These are phyloP conservation scores for Phalanger gymnotis DNA, from an alignment of 2,797 vertebrate species.

Conservation along the genomic window DNA sequence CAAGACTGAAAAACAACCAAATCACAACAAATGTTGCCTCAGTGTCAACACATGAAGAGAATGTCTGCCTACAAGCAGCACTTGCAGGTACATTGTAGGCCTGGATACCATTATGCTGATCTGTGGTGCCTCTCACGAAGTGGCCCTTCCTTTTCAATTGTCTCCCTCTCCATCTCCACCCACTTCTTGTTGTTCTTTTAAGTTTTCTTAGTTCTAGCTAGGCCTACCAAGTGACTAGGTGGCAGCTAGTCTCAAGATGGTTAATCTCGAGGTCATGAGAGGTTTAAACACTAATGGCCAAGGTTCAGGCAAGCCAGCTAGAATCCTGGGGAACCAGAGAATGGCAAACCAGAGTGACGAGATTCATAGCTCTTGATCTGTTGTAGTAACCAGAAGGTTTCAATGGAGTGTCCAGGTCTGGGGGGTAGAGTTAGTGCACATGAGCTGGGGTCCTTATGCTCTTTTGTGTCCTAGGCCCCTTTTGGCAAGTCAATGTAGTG, in stretches of 20 bases:
- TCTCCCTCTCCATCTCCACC: neutral
- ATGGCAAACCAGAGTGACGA: neutral
- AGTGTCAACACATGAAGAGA: neutral
- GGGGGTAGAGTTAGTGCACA: neutral
- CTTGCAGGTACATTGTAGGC: neutral
- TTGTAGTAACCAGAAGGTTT: neutral
- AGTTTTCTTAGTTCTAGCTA: neutral
- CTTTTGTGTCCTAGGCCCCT: neutral
- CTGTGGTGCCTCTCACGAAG: neutral
- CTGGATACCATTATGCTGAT: neutral
- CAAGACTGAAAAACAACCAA: neutral
- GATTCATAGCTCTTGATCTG: neutral
- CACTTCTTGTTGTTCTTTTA: neutral
- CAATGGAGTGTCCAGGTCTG: neutral
- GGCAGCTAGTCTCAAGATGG: neutral
- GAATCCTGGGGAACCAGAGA: neutral
- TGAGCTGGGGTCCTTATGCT: neutral
- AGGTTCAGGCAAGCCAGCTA: neutral
- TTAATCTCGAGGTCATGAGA: neutral
- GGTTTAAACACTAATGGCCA: neutral
- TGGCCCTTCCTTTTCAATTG: too few species aligned
- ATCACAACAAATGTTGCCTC: neutral
- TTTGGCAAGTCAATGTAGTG: neutral
- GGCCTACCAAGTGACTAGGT: neutral
- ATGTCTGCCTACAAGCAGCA: neutral